phyloP scores from a whole-genome alignment of 2,888 invertebrate genomes.

The Leptopilina drosophilae region DNA sequence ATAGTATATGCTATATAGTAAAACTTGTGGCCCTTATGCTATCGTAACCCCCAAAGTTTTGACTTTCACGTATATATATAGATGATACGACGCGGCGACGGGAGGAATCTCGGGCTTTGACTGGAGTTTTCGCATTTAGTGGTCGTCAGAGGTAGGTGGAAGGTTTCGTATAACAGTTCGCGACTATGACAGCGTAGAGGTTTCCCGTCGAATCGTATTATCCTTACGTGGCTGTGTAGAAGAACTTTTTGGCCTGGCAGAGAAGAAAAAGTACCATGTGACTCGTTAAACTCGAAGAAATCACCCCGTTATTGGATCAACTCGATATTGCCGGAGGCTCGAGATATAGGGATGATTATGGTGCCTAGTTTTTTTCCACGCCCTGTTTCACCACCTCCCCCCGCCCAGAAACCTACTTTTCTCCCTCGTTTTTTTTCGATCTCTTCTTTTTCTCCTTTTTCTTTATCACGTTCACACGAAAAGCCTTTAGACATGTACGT shows the following conservation, averaged over 20 bases:
- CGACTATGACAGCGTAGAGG: slow-evolving; percentile 23
- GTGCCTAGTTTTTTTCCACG: neutral
- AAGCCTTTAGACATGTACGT: neutral
- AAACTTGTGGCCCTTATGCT: slow-evolving; percentile 26
- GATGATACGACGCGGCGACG: neutral
- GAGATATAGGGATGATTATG: slow-evolving; percentile 16
- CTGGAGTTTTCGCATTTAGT: slow-evolving; percentile 20
- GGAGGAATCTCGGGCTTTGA: slow-evolving; percentile 17
- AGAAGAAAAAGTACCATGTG: slow-evolving; percentile 13
- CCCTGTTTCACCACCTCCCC: neutral
- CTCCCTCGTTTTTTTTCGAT: neutral
- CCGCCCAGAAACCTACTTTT: neutral
- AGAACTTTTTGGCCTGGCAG: slow-evolving; percentile 14
- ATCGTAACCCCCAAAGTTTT: slow-evolving; percentile 39
- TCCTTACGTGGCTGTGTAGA: slow-evolving; percentile 1
- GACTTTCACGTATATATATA: neutral
- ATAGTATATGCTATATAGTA: neutral
- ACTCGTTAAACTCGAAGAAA: slow-evolving; percentile 32
- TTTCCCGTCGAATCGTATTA: slow-evolving; percentile 31
- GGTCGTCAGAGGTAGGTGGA: slow-evolving; percentile 13
- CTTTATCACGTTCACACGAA: slow-evolving; percentile 13
- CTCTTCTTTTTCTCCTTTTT: neutral
- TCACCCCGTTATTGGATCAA: slow-evolving; percentile 6
- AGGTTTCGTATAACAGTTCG: slow-evolving; percentile 33
- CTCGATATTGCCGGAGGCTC: slow-evolving; percentile 22